Percentiles rank a stretch among this genome's conserved stretches.
Conservation (phyloP, 2,797 vertebrate genomes). For the Margarornis squamiger region DNA sequence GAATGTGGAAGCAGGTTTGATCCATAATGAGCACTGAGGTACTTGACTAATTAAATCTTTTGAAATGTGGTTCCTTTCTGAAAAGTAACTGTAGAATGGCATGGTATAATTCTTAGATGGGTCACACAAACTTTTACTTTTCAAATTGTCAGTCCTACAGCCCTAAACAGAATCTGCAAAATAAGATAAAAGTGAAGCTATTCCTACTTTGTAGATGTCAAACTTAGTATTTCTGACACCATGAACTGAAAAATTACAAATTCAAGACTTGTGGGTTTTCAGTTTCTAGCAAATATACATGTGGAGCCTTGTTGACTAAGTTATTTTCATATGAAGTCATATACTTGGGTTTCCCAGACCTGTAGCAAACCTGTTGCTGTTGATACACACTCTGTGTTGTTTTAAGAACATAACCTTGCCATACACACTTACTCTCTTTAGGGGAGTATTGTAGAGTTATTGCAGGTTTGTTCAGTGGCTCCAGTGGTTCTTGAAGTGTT, state of each 20-base stretch:
- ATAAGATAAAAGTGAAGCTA: background rate
- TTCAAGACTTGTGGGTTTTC: background rate
- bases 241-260: background rate
- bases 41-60: background rate
- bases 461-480: background rate
- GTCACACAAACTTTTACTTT: background rate
- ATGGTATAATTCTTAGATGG: background rate
- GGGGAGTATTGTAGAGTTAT: background rate
- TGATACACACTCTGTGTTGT: background rate
- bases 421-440: background rate
- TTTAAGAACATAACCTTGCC: background rate
- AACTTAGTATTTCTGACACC: background rate
- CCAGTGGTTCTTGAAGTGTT: background rate
- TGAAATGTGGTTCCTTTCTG: background rate
- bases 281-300: background rate
- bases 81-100: background rate
- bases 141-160: background rate
- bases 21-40: background rate
- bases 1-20: background rate
- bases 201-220: background rate
- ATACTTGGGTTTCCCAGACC: background rate
- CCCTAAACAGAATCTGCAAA: background rate
- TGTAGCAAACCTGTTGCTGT: background rate
- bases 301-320: background rate
- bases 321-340: background rate